phyloP scores from a whole-genome alignment of 2,888 invertebrate species.

The Kryphioiulus occultus region DNA sequence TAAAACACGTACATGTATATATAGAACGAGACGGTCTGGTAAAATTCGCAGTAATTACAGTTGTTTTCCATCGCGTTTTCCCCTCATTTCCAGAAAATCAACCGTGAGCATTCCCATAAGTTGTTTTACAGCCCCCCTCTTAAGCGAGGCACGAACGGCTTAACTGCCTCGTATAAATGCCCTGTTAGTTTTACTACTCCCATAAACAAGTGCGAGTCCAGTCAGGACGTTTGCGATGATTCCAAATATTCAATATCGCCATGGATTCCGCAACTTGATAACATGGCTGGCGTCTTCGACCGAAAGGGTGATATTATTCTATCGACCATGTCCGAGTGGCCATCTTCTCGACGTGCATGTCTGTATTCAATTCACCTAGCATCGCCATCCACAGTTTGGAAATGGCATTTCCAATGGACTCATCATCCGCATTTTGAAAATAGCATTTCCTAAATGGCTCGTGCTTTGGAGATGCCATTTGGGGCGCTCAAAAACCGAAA shows the following conservation, averaged over 20 bases:
- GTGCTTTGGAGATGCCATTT: background rate
- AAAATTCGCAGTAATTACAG: background rate
- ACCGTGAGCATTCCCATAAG: background rate
- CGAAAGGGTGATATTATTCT: background rate
- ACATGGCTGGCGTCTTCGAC: background rate
- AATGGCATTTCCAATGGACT: background rate
- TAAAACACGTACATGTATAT: too few species aligned
- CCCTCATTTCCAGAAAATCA: background rate
- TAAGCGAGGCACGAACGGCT: background rate
- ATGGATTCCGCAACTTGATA: background rate
- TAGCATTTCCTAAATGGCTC: background rate
- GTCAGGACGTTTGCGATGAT: background rate
- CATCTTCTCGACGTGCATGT: background rate
- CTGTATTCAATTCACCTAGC: background rate
- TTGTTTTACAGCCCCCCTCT: background rate
- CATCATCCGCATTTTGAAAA: background rate
- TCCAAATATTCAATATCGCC: background rate
- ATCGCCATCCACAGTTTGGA: background rate
- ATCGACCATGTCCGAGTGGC: background rate
- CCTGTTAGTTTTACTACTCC: background rate
- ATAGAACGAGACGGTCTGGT: background rate
- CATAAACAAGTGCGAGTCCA: background rate
- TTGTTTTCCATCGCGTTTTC: too few species aligned
- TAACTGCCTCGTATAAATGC: slow-evolving; percentile 8
- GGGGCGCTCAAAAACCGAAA: background rate